Conservation (phyloP, 2,113 vertebrate genomes). For the Rhabdornis inornatus region DNA sequence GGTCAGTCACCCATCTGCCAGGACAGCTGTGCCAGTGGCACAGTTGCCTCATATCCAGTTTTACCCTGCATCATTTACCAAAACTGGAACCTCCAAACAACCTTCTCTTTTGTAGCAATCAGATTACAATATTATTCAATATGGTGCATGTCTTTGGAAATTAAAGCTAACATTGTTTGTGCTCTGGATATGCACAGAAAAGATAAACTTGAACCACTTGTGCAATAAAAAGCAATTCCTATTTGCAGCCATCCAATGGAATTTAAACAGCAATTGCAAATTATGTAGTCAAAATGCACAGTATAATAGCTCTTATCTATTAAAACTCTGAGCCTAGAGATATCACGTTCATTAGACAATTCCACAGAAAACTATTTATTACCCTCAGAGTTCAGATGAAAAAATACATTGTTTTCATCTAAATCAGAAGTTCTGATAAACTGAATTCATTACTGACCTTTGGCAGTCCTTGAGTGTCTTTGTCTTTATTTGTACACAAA, state of each 20-base stretch:
- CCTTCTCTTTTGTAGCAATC: background rate
- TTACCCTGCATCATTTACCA: background rate
- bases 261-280: background rate
- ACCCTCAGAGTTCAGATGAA: background rate
- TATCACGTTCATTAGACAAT: background rate
- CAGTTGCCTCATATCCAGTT: background rate
- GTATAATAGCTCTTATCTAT: background rate
- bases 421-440: background rate
- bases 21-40: background rate
- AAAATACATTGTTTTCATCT: background rate
- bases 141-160: conserved; percentile 6
- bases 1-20: background rate
- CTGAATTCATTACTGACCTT: conserved; percentile 71
- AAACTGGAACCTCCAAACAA: background rate
- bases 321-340: background rate
- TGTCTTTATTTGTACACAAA: conserved; percentile 78
- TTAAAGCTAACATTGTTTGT: background rate
- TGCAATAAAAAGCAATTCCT: conserved; percentile 38
- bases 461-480: conserved; percentile 68
- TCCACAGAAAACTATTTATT: background rate
- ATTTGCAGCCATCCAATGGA: conserved; percentile 13
- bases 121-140: background rate
- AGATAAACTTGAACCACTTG: conserved; percentile 24
- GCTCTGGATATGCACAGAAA: background rate
- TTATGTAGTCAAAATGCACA: conserved; percentile 3